A percentile compares a stretch with the other conserved stretches of the same genome.
Evolutionary conservation across 2,888 invertebrate genomes (phyloP).

Genomic region (Hirtodrosophila alboralis): DNA sequence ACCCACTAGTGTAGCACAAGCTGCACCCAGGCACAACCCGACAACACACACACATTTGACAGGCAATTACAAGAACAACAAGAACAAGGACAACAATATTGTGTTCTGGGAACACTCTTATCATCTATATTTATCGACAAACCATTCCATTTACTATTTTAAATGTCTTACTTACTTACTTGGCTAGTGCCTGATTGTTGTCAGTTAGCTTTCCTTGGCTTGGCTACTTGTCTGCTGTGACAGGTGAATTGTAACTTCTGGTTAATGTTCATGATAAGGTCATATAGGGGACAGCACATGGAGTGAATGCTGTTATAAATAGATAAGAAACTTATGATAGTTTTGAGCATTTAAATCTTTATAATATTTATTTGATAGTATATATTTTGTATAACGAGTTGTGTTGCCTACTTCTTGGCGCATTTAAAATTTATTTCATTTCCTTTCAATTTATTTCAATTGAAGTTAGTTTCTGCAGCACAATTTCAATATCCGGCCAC

Average conservation of each 20-base stretch:
- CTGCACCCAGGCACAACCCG: conserved; percentile 24
- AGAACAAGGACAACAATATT: conserved; percentile 8
- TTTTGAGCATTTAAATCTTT: no score
- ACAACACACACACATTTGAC: conserved; percentile 34
- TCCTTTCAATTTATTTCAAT: no score
- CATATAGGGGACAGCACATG: not conserved
- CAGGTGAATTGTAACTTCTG: conserved; percentile 30
- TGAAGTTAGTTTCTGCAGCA: no score
- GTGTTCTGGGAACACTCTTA: conserved; percentile 27
- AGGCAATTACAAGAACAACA: conserved; percentile 22
- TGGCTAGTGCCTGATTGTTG: not conserved
- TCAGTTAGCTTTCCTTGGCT: conserved; percentile 17
- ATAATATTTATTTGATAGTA: no score
- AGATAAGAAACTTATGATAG: not conserved
- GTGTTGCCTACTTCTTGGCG: no score
- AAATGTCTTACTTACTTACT: conserved; percentile 36
- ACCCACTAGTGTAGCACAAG: no score
- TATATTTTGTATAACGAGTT: no score
- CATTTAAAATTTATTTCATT: no score
- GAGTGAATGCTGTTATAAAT: conserved; percentile 14
- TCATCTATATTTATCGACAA: conserved; percentile 47
- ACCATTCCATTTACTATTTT: conserved; percentile 34
- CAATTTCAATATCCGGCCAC: no score
- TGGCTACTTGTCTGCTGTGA: conserved; percentile 28
- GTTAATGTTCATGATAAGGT: conserved; percentile 4